Evolutionary conservation across 1,140 invertebrate genomes (phyloP).

Genomic region (Drosophila pseudoananassae): DNA sequence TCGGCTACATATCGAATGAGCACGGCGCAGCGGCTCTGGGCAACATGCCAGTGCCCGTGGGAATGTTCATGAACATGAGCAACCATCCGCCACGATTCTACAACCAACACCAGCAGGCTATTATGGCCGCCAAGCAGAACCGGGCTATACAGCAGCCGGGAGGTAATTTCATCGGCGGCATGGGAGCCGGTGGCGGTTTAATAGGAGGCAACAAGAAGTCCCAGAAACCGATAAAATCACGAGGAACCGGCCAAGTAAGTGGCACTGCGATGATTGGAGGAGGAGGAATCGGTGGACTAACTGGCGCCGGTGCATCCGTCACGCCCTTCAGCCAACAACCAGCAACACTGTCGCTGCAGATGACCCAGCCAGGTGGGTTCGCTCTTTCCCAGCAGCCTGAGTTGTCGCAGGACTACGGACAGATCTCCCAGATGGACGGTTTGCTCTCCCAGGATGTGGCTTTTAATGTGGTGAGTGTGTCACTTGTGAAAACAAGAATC

Average conservation of each 20-base stretch:
- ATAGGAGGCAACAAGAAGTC: conserved; percentile 36
- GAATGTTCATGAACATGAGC: conserved; percentile 97
- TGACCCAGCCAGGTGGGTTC: conserved; percentile 88
- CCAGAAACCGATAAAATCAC: conserved; percentile 7
- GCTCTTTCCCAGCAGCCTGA: conserved; percentile 92
- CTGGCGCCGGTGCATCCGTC: background rate
- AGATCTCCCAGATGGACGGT: conserved; percentile 97
- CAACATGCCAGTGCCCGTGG: conserved; percentile 95
- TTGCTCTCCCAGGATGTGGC: conserved; percentile 94
- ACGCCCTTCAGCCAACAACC: conserved; percentile 85
- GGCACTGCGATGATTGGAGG: background rate
- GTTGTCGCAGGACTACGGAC: conserved; percentile 95
- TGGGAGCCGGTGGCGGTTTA: background rate
- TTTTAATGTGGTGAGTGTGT: conserved; percentile 70
- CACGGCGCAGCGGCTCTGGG: conserved; percentile 90
- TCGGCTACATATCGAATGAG: conserved; percentile 96
- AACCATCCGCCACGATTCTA: conserved; percentile 94
- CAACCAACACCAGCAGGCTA: conserved; percentile 89
- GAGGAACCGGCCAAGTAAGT: background rate
- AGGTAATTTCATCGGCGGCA: conserved; percentile 3
- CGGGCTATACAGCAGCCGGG: conserved; percentile 31
- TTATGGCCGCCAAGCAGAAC: conserved; percentile 84
- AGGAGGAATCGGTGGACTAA: background rate
- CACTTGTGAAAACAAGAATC: background rate
- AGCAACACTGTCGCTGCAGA: conserved; percentile 87